Percentiles rank a stretch among this genome's conserved stretches.
phyloP scores from a whole-genome alignment of 2,797 vertebrate species.

The Karalla daura region DNA sequence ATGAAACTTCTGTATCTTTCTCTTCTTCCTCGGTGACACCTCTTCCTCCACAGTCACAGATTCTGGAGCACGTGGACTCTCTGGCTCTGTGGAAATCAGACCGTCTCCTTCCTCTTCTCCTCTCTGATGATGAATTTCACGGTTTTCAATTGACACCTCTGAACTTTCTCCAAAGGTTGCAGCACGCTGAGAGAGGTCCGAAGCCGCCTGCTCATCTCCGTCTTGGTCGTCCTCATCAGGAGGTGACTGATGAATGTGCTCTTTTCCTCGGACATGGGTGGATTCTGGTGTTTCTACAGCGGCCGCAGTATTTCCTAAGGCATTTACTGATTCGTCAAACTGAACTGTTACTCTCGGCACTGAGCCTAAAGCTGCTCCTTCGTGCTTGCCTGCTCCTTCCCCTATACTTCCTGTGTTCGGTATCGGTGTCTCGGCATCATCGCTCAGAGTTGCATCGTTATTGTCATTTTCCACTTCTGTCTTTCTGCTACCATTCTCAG shows the following conservation, averaged over 20 bases:
- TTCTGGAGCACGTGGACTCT: too few relatives aligned
- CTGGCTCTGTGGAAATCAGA: too few relatives aligned
- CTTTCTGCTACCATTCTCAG: background rate
- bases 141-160: background rate
- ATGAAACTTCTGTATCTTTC: too few relatives aligned
- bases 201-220: background rate
- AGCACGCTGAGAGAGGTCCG: background rate
- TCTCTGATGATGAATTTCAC: too few relatives aligned
- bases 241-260: slow-evolving; percentile 31
- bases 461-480: slow-evolving; percentile 18
- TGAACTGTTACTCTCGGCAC: background rate
- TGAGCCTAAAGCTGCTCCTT: background rate
- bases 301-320: slow-evolving; percentile 9
- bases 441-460: background rate
- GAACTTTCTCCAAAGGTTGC: background rate
- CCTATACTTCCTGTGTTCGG: slow-evolving; percentile 42
- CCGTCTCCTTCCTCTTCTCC: background rate
- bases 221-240: background rate
- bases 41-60: too few relatives aligned
- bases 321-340: background rate
- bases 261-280: slow-evolving; percentile 22
- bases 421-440: background rate
- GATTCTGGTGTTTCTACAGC: background rate
- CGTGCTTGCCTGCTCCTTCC: background rate
- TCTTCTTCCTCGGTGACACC: too few relatives aligned